These are phyloP conservation scores for Hylia prasina DNA, from an alignment of 2,113 vertebrate genomes.

Conservation along the genomic window DNA sequence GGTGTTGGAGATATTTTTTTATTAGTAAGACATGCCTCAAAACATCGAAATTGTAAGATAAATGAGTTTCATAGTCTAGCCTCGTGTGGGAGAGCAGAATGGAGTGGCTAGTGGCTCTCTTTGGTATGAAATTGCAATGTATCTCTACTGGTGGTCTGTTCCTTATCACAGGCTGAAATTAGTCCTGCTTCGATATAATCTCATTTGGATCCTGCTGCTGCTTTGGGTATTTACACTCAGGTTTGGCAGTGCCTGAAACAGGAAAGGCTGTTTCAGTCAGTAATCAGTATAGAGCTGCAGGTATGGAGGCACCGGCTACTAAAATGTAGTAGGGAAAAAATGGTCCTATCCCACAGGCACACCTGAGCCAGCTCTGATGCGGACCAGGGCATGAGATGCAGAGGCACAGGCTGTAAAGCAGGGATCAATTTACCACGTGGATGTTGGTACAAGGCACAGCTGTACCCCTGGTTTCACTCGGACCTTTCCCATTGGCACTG, in stretches of 20 bases:
- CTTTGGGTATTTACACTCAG: neutral
- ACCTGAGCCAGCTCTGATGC: accelerated
- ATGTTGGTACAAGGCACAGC: neutral
- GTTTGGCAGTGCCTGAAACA: neutral
- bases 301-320: neutral
- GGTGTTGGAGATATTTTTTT: neutral
- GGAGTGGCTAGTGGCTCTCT: neutral
- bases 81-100: neutral
- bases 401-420: neutral
- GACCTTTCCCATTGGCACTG: neutral
- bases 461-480: neutral
- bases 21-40: neutral
- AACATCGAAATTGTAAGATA: neutral
- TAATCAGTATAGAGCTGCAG: neutral
- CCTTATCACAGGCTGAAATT: neutral
- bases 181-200: neutral
- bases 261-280: neutral
- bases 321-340: neutral
- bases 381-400: neutral
- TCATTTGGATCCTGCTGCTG: neutral
- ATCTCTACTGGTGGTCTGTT: neutral
- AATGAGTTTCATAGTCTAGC: neutral
- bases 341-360: neutral
- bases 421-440: neutral
- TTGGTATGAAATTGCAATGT: neutral